Evolutionary conservation across 2,888 invertebrate species (phyloP).

Genomic region (Trisateles emortualis): DNA sequence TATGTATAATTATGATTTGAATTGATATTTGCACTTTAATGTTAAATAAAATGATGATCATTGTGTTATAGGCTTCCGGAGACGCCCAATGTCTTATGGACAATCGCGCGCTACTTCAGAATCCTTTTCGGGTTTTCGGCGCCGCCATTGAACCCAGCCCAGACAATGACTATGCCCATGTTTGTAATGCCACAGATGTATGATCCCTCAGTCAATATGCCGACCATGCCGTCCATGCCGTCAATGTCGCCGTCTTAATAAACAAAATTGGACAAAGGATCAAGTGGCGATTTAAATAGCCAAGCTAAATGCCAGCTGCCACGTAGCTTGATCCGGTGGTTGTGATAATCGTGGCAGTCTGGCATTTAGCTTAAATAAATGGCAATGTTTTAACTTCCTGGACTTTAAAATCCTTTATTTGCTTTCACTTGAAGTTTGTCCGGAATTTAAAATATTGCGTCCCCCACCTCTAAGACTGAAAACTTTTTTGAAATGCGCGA

Average conservation of each 20-base stretch:
- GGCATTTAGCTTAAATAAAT: conserved; percentile 78
- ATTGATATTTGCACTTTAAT: conserved; percentile 49
- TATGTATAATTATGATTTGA: conserved; percentile 32
- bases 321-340: conserved; percentile 76
- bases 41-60: conserved; percentile 38
- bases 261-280: conserved; percentile 83
- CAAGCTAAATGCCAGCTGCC: conserved; percentile 84
- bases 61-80: conserved; percentile 82
- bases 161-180: conserved; percentile 81
- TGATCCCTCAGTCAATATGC: conserved; percentile 56
- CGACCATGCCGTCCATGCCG: conserved; percentile 53
- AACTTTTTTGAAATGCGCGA: conserved; percentile 73
- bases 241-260: conserved; percentile 57
- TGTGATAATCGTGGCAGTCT: conserved; percentile 73
- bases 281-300: conserved; percentile 73
- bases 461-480: conserved; percentile 73
- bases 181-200: conserved; percentile 80
- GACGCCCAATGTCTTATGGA: conserved; percentile 86
- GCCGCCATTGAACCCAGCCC: conserved; percentile 73
- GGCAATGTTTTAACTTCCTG: conserved; percentile 76
- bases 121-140: conserved; percentile 79
- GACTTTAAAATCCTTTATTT: conserved; percentile 52
- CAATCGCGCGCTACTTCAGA: conserved; percentile 85
- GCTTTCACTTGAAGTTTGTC: conserved; percentile 44
- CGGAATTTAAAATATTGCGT: conserved; percentile 70